Evolutionary conservation across 1,140 invertebrate genomes (phyloP).

Genomic region (Leucophenga varia): DNA sequence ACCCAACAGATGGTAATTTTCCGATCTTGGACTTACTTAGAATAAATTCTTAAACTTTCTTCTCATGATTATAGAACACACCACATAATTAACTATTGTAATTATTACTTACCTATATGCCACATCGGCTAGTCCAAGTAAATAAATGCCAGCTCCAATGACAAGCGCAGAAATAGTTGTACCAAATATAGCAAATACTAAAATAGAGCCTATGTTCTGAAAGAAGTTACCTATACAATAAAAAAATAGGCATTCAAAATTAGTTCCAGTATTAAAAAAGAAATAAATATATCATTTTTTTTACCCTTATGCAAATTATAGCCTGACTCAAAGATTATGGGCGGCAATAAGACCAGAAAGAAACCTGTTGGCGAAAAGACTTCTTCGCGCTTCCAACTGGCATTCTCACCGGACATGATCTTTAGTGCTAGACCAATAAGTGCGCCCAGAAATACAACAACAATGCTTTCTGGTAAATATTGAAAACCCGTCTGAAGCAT

Average conservation of each 20-base stretch:
- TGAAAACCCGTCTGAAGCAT: conserved; percentile 95
- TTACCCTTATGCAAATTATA: conserved; percentile 99
- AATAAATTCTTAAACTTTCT: too few relatives aligned
- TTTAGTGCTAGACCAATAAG: conserved; percentile 90
- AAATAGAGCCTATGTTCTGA: conserved; percentile 92
- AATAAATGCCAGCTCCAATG: conserved; percentile 92
- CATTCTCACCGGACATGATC: conserved; percentile 85
- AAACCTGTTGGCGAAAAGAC: conserved; percentile 96
- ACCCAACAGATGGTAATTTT: too few relatives aligned
- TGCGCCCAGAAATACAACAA: conserved; percentile 94
- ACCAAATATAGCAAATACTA: conserved; percentile 96
- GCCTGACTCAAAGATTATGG: conserved; percentile 98
- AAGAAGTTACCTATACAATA: too few relatives aligned
- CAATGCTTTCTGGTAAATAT: conserved; percentile 95
- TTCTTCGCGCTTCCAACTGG: conserved; percentile 95
- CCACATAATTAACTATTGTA: neutral
- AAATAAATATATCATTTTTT: too few relatives aligned
- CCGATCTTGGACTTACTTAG: too few relatives aligned
- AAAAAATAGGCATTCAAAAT: too few relatives aligned
- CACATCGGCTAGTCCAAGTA: conserved; percentile 84
- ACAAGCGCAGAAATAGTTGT: conserved; percentile 91
- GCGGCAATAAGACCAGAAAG: conserved; percentile 94
- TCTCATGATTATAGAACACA: too few relatives aligned
- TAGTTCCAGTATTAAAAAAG: too few relatives aligned
- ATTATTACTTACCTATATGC: conserved; percentile 69